phyloP scores from a whole-genome alignment of 2,888 invertebrate species.

The Caenorhabditis drosophilae region DNA sequence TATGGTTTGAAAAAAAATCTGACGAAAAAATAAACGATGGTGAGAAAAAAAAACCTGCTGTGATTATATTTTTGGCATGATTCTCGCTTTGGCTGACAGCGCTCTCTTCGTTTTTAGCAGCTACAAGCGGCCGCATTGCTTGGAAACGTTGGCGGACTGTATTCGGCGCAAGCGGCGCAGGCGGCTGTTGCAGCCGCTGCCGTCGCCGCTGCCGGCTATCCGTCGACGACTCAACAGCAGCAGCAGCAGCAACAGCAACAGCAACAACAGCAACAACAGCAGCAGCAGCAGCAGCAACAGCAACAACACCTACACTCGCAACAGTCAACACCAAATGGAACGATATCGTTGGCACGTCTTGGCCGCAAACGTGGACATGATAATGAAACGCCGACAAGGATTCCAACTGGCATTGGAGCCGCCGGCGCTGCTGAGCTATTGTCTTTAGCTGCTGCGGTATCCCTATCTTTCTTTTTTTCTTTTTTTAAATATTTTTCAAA shows the following conservation, averaged over 20 bases:
- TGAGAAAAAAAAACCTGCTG: neutral
- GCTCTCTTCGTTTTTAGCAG: slow-evolving; percentile 54
- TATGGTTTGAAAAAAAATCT: neutral
- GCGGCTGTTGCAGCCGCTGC: slow-evolving; percentile 28
- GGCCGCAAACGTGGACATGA: slow-evolving; percentile 34
- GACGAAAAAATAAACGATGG: neutral
- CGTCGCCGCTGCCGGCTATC: slow-evolving; percentile 13
- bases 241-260: slow-evolving; percentile 3
- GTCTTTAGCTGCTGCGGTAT: slow-evolving; percentile 40
- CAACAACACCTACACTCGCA: no score
- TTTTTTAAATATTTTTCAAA: slow-evolving; percentile 2
- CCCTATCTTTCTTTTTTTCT: slow-evolving; percentile 11
- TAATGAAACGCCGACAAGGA: slow-evolving; percentile 31
- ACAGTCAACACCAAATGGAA: no score
- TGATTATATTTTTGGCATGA: neutral
- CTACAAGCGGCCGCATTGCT: slow-evolving; percentile 55
- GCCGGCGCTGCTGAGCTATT: slow-evolving; percentile 25
- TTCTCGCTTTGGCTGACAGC: slow-evolving; percentile 48
- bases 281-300: no score
- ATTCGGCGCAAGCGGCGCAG: slow-evolving; percentile 31
- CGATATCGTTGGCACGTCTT: slow-evolving; percentile 19
- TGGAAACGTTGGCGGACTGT: slow-evolving; percentile 37
- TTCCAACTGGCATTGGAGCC: slow-evolving; percentile 6
- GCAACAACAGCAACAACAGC: slow-evolving; percentile 11
- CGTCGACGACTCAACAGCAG: slow-evolving; percentile 14